Base-by-base conservation (phyloP, 1,140 invertebrate species). In the Ctenoplectra terminalis region DNA sequence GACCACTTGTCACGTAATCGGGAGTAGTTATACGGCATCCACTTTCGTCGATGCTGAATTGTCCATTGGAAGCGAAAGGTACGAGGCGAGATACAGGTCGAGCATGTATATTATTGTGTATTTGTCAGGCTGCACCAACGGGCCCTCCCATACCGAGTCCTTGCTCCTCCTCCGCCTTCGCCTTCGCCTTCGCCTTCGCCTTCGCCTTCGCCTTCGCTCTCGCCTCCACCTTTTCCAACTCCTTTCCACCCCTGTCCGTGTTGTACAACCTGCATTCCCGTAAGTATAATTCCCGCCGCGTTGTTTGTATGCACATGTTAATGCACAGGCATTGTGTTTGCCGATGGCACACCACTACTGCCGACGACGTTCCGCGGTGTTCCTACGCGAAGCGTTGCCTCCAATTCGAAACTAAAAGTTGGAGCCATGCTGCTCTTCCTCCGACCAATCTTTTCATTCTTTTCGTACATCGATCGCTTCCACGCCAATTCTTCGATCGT, bases 291-390 rank as follows among this genome's bases (percentile, higher is more conserved):
- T 90, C 85, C 81, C 61, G 83, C 50, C 87, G 85, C 50, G 87
- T 82, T 90, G 89, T 90, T 90, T 91, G 89, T 90, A 89, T 90
- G 89, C 88, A 75, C 88, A 90, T 91, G 90, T 91, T 89, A 91
- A 91, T 91, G 87, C 87, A 60, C 66, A 82, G 84, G 85, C 87
- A 90, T 89, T 90, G 85, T 90, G 87, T 91, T 91, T 91, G 89
- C 85, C 81, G 84, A 89, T 88, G 85, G 87, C 85, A 74, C 82
- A 52, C 74, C 81, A 78, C 71, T 46, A 58, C 61, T 61, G n/a
- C 9, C 29, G 37, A 61, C 69, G 63, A 70, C 77, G 54, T 46
- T 80, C 60, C 82, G 26, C 60, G 29, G 40, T 56, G 71, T 81
- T 81, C 40, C 60, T 37, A 70, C 80, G 50, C 50, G 70, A 75